phyloP scores from a whole-genome alignment of 2,113 vertebrate species.

The Halichoerus grypus region DNA sequence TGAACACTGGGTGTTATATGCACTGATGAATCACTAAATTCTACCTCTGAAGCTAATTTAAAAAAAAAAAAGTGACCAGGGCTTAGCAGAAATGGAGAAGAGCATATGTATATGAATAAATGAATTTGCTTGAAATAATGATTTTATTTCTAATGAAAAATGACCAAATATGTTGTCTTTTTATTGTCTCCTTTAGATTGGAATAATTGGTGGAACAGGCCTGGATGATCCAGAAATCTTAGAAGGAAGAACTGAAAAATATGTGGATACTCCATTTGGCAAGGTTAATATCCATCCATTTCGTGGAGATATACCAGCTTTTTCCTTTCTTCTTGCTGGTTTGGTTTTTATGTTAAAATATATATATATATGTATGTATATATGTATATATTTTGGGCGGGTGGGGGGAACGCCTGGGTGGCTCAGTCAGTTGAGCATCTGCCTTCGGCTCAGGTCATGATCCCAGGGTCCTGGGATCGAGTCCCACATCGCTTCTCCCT shows the following conservation, averaged over 20 bases:
- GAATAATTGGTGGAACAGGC: slow-evolving; percentile 98
- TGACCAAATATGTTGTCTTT: background rate
- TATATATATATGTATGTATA: too few species aligned
- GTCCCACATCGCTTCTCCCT: too few species aligned
- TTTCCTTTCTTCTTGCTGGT: background rate
- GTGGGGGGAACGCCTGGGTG: too few species aligned
- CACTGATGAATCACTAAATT: background rate
- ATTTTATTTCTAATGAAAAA: slow-evolving; percentile 44
- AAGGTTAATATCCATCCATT: slow-evolving; percentile 89
- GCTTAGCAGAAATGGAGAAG: background rate
- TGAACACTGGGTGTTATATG: background rate
- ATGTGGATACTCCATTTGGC: slow-evolving; percentile 96
- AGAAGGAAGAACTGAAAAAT: slow-evolving; percentile 95
- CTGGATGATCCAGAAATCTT: slow-evolving; percentile 97
- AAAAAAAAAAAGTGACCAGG: background rate
- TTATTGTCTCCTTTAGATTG: slow-evolving; percentile 90
- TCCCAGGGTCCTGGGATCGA: too few species aligned
- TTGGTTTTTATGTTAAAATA: background rate
- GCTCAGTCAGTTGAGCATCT: too few species aligned
- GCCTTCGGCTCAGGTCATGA: too few species aligned
- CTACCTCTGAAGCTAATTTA: background rate
- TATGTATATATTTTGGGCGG: too few species aligned
- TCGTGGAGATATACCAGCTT: background rate
- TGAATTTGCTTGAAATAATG: slow-evolving; percentile 26
- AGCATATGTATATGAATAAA: background rate